Evolutionary conservation across 1,140 invertebrate species (phyloP), one percentile per base, ranked within the genome.

Genomic region (Neuroterus valhalla): DNA sequence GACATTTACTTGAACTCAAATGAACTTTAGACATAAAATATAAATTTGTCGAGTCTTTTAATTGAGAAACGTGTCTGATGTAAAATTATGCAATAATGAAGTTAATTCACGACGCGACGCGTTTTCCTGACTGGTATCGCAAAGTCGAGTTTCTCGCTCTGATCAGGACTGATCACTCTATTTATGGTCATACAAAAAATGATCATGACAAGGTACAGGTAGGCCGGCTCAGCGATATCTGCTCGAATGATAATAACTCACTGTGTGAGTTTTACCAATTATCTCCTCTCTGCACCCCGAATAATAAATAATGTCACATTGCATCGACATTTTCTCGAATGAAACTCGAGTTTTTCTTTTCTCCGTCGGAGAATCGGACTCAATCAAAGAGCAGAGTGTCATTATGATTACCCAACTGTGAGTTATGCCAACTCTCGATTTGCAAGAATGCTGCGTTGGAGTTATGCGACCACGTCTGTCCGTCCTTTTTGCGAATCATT

Each of bases 171-270:
- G 52, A 62, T 62, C 52, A 62, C 52, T 62, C 52, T 62, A 62
- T 62, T 62, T 62, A 62, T 62, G 52, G 52, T 62, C 52, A 62
- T 62, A 62, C 52, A 62, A 62, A 62, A 62, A 62, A 62, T 62
- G 12, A 21, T 62, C 52, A 62, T 62, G 52, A 62, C 52, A 14
- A 62, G 52, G 23, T 62, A 62, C 11, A 38, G 31, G 31, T 3
- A 38, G 31, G 31, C 52, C 21, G 15, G 11, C 5, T 8, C 21
- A 23, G 12, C 52, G 14, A 14, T 62, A 23, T 62, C 21, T 62
- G 21, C 21, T 62, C 4, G 10, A 11, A 62, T 62, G 52, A 62
- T 62, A 62, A 62, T 62, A 62, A 62, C 15, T 62, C 52, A 21
- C 52, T 62, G 52, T 26, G 52, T 62, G 23, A 26, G 23, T 62